Evolutionary conservation across 2,888 invertebrate genomes (phyloP), one percentile per base, ranked within the genome.

Genomic region (Digitonthophagus gazella): DNA sequence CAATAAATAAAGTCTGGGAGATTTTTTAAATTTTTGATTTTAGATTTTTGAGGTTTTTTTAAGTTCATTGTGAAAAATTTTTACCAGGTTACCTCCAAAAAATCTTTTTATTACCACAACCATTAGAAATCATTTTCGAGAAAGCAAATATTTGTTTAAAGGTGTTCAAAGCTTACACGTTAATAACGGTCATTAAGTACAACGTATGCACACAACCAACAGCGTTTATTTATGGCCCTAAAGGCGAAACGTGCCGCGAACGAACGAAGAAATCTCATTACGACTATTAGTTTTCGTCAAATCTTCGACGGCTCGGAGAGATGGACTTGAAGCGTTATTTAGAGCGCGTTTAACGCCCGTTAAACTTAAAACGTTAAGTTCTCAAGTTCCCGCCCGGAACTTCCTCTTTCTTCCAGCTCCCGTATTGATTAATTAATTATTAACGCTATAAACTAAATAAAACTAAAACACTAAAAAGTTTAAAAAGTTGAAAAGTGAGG

Each of bases 361-460:
- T 44, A 44, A 44, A 44, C 8, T 44, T 44, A 44, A n/a, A n/a
- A 44, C 28, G 28, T 44, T 44, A n/a, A n/a, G n/a, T 44, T 44
- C 28, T 8, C 28, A 44, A 44, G 28, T 44, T 44, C 28, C 28
- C 6, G 6, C 28, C 11, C 28, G 6, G 8, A 44, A 2, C 28
- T 44, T 11, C 2, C 11, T 44, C 28, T 44, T 11, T 44, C 3
- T 44, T 8, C 11, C 28, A 6, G 22, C 6, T 44, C 8, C 28
- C 57, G 57, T 57, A 57, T 14, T 57, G 14, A 57, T 57, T 57
- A 16, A 15, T 57, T 16, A 15, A 57, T 57, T 57, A 57, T 57
- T n/a, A 14, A 2, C 57, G n/a, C n/a, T n/a, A n/a, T n/a, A n/a
- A n/a, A n/a, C n/a, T n/a, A n/a, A n/a, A n/a, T n/a, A n/a, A n/a